Conservation (phyloP, 2,888 invertebrate species). For the Poecilus cupreus region DNA sequence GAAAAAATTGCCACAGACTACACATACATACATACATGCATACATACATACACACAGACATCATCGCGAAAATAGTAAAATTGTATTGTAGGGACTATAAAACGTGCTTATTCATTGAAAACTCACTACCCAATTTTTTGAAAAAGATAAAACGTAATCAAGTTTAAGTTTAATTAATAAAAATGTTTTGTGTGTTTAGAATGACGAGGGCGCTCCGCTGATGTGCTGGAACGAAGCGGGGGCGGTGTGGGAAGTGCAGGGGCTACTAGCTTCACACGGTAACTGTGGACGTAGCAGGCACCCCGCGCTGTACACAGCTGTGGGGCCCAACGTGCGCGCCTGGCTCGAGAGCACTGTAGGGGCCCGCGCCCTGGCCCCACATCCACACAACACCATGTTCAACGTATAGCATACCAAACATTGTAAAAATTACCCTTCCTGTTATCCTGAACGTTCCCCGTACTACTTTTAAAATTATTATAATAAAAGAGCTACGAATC, state of each 20-base stretch:
- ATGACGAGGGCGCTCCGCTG: conserved; percentile 80
- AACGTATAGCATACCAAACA: conserved; percentile 28
- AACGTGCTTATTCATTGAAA: too few relatives aligned
- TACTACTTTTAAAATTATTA: not conserved
- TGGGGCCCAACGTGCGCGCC: conserved; percentile 69
- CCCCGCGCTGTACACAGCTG: conserved; percentile 76
- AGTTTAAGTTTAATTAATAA: not conserved
- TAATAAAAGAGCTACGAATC: not conserved
- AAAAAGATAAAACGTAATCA: too few relatives aligned
- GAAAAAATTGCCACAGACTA: too few relatives aligned
- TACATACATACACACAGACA: too few relatives aligned
- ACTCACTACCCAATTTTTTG: too few relatives aligned
- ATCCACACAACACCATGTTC: conserved; percentile 19
- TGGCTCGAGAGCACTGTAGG: conserved; percentile 74
- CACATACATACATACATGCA: too few relatives aligned
- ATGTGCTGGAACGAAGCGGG: conserved; percentile 76
- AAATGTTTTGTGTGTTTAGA: conserved; percentile 71
- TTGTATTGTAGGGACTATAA: too few relatives aligned
- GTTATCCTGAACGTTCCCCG: not conserved
- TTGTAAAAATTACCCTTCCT: not conserved
- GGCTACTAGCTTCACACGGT: conserved; percentile 77
- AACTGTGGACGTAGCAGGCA: conserved; percentile 77
- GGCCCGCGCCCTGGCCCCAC: conserved; percentile 60
- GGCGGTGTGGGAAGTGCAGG: conserved; percentile 77
- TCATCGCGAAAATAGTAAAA: too few relatives aligned